phyloP scores from a whole-genome alignment of 2,888 invertebrate genomes.

The Acutogordius australiensis region DNA sequence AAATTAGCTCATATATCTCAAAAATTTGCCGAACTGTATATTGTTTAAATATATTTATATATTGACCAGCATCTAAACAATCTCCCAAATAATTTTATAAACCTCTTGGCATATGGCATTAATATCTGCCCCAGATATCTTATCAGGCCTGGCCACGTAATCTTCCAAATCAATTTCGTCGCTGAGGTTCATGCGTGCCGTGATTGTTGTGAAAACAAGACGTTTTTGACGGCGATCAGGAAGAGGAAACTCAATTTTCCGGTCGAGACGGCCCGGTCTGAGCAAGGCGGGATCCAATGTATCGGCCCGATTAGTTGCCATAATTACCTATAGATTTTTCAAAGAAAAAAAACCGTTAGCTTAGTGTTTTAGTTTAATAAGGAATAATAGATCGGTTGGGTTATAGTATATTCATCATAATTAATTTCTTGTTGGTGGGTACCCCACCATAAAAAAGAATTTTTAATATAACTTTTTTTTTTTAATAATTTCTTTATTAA shows the following conservation, averaged over 20 bases:
- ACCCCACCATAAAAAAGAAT: too few relatives aligned
- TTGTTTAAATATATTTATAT: slow-evolving; percentile 12
- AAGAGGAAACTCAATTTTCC: slow-evolving; percentile 91
- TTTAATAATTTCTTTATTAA: too few relatives aligned
- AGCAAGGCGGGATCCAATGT: slow-evolving; percentile 88
- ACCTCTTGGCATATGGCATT: slow-evolving; percentile 95
- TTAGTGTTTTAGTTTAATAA: too few relatives aligned
- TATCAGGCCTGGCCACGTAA: slow-evolving; percentile 87
- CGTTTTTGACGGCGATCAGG: slow-evolving; percentile 69
- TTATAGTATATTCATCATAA: too few relatives aligned
- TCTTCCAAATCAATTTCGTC: slow-evolving; percentile 97
- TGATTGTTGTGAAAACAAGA: slow-evolving; percentile 85
- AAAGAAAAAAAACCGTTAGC: too few relatives aligned
- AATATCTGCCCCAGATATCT: slow-evolving; percentile 93
- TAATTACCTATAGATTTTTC: slow-evolving; percentile 41
- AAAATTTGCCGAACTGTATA: too few relatives aligned
- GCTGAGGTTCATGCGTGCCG: slow-evolving; percentile 75
- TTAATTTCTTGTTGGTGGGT: too few relatives aligned
- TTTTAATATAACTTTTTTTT: too few relatives aligned
- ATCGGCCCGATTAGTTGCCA: slow-evolving; percentile 88
- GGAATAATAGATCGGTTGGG: too few relatives aligned
- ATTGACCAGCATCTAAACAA: neutral
- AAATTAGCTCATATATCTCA: too few relatives aligned
- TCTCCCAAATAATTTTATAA: slow-evolving; percentile 14
- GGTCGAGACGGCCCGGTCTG: slow-evolving; percentile 71